phyloP scores from a whole-genome alignment of 2,888 invertebrate species.

The Abrostola triplasia region DNA sequence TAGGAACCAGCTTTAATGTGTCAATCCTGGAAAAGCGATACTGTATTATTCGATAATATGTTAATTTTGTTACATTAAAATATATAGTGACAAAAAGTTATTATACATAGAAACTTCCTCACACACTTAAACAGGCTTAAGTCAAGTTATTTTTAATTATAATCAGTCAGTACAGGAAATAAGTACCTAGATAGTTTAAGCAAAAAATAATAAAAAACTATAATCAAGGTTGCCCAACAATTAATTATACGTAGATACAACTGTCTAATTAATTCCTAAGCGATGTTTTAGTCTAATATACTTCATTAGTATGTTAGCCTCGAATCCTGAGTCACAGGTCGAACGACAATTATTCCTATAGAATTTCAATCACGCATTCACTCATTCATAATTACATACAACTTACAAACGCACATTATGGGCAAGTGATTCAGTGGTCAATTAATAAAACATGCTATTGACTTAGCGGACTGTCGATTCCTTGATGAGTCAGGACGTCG shows the following conservation, averaged over 20 bases:
- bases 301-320: constrained; percentile 37
- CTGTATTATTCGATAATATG: too few relatives aligned
- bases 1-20: too few relatives aligned
- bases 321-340: constrained; percentile 48
- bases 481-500: constrained; percentile 69
- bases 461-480: constrained; percentile 54
- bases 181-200: too few relatives aligned
- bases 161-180: too few relatives aligned
- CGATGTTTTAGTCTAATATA: constrained; percentile 38
- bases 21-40: too few relatives aligned
- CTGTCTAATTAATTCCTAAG: constrained; percentile 18
- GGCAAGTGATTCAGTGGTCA: constrained; percentile 70
- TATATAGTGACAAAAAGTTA: too few relatives aligned
- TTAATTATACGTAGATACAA: constrained; percentile 24
- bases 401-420: constrained; percentile 51
- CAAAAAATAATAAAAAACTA: neutral
- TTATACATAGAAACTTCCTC: too few relatives aligned
- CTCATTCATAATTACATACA: constrained; percentile 64
- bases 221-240: constrained; percentile 21
- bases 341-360: constrained; percentile 51
- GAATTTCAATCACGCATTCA: constrained; percentile 64
- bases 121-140: too few relatives aligned
- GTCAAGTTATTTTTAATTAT: too few relatives aligned
- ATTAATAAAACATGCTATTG: constrained; percentile 59
- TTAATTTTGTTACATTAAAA: too few relatives aligned